phyloP scores from a whole-genome alignment of 2,113 vertebrate genomes.

The Pipa parva region DNA sequence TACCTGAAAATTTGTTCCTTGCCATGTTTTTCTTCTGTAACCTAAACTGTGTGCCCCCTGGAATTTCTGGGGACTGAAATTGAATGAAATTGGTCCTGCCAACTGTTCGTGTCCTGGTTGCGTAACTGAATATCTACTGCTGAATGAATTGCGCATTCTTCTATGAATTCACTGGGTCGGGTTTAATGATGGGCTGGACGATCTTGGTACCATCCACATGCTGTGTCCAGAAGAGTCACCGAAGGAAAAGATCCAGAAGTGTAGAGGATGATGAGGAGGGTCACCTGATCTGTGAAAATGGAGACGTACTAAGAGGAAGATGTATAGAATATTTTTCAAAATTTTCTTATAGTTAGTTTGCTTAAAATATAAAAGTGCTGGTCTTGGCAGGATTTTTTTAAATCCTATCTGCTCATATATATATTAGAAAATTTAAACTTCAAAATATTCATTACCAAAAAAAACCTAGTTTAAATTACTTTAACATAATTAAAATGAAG shows the following conservation, averaged over 20 bases:
- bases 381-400: constrained; percentile 50
- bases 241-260: constrained; percentile 90
- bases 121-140: constrained; percentile 83
- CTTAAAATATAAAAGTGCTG: constrained; percentile 57
- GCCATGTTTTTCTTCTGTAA: constrained; percentile 99
- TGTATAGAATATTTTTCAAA: constrained; percentile 91
- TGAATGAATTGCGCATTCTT: constrained; percentile 89
- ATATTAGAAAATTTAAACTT: too few species aligned
- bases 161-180: constrained; percentile 72
- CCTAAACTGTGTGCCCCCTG: constrained; percentile 98
- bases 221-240: constrained; percentile 85
- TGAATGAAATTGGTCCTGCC: constrained; percentile 98
- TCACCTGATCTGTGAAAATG: constrained; percentile 96
- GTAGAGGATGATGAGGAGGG: constrained; percentile 98
- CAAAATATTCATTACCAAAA: too few species aligned
- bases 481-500: too few species aligned
- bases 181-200: constrained; percentile 69
- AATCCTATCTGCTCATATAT: constrained; percentile 52
- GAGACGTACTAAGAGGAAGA: constrained; percentile 95
- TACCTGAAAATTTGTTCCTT: constrained; percentile 99
- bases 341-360: constrained; percentile 70
- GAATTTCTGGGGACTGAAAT: constrained; percentile 98
- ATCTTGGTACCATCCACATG: constrained; percentile 76
- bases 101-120: constrained; percentile 85
- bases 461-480: too few species aligned